Evolutionary conservation across 2,113 vertebrate species (phyloP).

Genomic region (Notarius quadriscutis): DNA sequence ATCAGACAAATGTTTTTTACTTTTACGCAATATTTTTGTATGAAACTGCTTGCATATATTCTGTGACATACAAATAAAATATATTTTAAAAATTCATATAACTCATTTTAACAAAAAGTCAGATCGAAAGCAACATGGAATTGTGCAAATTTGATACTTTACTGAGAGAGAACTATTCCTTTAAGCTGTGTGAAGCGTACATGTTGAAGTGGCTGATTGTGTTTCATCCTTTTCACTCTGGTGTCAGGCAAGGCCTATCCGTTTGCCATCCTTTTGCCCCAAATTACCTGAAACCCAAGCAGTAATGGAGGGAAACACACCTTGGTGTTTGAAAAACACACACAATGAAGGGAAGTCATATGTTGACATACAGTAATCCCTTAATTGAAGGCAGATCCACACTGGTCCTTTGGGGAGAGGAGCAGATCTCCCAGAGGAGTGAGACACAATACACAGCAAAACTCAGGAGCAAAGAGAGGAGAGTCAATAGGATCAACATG

Average conservation of each 20-base stretch:
- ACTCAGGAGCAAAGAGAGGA: slow-evolving; percentile 24
- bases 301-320: slow-evolving; percentile 53
- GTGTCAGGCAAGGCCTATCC: slow-evolving; percentile 45
- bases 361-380: slow-evolving; percentile 67
- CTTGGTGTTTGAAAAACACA: slow-evolving; percentile 42
- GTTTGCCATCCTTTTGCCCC: slow-evolving; percentile 23
- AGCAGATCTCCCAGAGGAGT: slow-evolving; percentile 39
- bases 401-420: slow-evolving; percentile 47
- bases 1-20: neutral
- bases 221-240: slow-evolving; percentile 42
- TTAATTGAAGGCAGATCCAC: slow-evolving; percentile 59
- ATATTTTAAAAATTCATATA: neutral
- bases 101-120: neutral
- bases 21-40: neutral
- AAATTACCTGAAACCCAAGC: slow-evolving; percentile 55
- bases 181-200: neutral
- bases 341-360: slow-evolving; percentile 47
- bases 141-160: neutral
- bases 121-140: neutral
- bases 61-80: neutral
- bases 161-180: neutral
- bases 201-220: slow-evolving; percentile 27
- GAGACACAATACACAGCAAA: slow-evolving; percentile 61
- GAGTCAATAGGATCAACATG: slow-evolving; percentile 58
- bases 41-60: neutral